Evolutionary conservation across 2,797 vertebrate genomes (phyloP).

Genomic region (Nannoperca australis): DNA sequence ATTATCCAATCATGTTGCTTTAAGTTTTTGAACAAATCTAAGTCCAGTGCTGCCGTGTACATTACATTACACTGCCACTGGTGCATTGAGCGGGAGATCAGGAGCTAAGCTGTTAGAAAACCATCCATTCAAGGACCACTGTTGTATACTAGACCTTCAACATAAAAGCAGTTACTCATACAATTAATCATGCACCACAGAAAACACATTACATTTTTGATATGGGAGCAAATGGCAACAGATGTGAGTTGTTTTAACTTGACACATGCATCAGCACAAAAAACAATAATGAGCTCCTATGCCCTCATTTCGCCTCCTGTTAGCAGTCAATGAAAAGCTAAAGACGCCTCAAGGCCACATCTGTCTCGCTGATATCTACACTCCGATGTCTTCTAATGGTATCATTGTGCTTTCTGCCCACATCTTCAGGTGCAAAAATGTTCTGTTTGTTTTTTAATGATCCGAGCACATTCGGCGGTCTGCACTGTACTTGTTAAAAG

Average conservation of each 20-base stretch:
- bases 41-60: neutral
- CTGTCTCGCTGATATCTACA: constrained; percentile 20
- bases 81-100: constrained; percentile 22
- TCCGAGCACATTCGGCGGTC: constrained; percentile 8
- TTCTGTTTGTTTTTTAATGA: constrained; percentile 50
- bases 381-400: constrained; percentile 18
- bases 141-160: constrained; percentile 21
- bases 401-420: constrained; percentile 11
- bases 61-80: neutral
- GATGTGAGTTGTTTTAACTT: constrained; percentile 27
- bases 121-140: constrained; percentile 24
- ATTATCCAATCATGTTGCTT: neutral
- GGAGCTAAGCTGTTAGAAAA: constrained; percentile 19
- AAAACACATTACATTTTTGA: constrained; percentile 19
- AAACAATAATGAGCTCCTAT: constrained; percentile 2
- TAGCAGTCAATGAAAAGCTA: constrained; percentile 31
- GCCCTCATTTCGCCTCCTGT: constrained; percentile 26
- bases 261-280: constrained; percentile 17
- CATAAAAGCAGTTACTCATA: constrained; percentile 39
- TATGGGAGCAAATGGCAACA: constrained; percentile 11
- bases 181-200: constrained; percentile 23
- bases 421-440: constrained; percentile 7
- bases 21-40: neutral
- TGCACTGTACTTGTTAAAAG: constrained; percentile 6
- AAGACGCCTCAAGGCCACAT: constrained; percentile 31